Evolutionary conservation across 2,888 invertebrate species (phyloP), one percentile per base, ranked within the genome.

Genomic region (Platycheirus albimanus): DNA sequence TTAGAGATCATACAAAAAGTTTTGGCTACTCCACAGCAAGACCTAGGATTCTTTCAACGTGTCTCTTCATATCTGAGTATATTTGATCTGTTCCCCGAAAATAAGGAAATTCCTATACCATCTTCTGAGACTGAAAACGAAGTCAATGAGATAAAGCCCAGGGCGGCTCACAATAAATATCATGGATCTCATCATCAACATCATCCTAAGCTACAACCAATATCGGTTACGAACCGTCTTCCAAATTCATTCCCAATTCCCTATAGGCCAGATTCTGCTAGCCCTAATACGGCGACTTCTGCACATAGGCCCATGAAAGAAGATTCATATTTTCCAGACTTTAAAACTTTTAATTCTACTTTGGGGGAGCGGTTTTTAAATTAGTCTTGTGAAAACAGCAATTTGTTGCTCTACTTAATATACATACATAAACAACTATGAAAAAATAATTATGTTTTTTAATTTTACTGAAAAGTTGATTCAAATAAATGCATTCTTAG

Each of bases 31-130:
- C 41, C 64, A 6, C 74, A 67, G 19, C 51, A 63, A 0, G 77
- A 78, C 20, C 52, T 54, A 28, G 84, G 87, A 20, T 80, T 88
- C 10, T 78, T 88, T 69, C 85, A 87, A 49, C 86, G 86, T 8
- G 51, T 87, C 2, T 81, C 86, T 2, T 85, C 85, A 2, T 88
- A 87, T 49, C 79, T 88, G 71, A 86, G 87, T 43, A 72, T 87
- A 20, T 87, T 88, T 19, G 86, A 86, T 67, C 54, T 87, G 19
- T 87, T 87, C 84, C 84, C 86, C 3, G 78, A 49, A 10, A 75
- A 75, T 43, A 30, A 67, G 3, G 49, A 52, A 10, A 67, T 67
- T 2, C 38, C 47, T 4, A 4, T 66, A 24, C 5, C 24, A 24
- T 7, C 8, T 17, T 41, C 66, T 8, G 41, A 49, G 0, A 24